phyloP scores from a whole-genome alignment of 2,797 vertebrate genomes.

The Schizothorax lantsangensis region DNA sequence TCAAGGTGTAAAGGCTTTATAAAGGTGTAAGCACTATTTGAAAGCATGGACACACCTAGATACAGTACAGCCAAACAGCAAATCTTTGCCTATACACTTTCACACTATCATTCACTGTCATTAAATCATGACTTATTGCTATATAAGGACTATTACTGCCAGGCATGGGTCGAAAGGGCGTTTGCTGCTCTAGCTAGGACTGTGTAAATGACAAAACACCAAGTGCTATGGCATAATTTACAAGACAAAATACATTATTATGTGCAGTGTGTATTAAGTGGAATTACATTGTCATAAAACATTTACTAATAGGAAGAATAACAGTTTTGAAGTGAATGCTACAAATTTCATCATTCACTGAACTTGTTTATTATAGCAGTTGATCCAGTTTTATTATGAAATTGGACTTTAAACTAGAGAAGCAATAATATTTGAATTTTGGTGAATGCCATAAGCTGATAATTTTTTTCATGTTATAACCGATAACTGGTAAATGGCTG shows the following conservation, averaged over 20 bases:
- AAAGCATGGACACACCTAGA: constrained; percentile 31
- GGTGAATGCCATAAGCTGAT: not conserved
- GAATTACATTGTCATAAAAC: constrained; percentile 23
- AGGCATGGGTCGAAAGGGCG: constrained; percentile 35
- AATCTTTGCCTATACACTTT: not conserved
- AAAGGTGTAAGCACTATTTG: constrained; percentile 1
- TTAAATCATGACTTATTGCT: constrained; percentile 27
- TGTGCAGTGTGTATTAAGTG: constrained; percentile 10
- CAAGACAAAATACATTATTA: constrained; percentile 19
- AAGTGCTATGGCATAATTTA: constrained; percentile 33
- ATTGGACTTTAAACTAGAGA: not conserved
- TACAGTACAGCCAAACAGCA: constrained; percentile 5
- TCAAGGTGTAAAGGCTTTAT: constrained; percentile 9
- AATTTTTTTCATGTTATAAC: not conserved
- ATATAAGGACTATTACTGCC: constrained; percentile 38
- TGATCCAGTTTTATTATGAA: not conserved
- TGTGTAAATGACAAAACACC: not conserved
- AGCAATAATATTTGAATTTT: not conserved
- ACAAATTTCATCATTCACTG: constrained; percentile 26
- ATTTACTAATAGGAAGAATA: constrained; percentile 33
- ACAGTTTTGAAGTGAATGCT: constrained; percentile 20
- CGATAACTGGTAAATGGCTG: not conserved
- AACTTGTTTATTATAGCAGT: not conserved
- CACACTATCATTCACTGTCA: constrained; percentile 27
- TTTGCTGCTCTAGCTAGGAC: not conserved